Evolutionary conservation across 23 tunicate species (phyloP).

Genomic region (Diplosoma virens): DNA sequence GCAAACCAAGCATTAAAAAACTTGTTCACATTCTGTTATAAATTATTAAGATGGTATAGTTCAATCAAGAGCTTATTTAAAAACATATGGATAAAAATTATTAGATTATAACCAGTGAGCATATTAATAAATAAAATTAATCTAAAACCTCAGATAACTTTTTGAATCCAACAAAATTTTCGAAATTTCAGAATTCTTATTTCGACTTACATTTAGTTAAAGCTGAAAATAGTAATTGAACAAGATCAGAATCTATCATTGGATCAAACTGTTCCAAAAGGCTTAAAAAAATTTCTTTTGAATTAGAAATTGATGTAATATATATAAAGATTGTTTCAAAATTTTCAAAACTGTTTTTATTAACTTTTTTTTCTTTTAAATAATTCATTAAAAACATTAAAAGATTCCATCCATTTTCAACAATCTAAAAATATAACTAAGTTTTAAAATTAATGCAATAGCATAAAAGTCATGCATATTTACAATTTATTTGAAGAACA

Average conservation of each 20-base stretch:
- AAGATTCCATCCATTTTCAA: conserved; percentile 56
- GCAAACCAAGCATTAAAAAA: no score
- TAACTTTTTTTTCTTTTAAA: conserved; percentile 49
- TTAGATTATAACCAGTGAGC: no score
- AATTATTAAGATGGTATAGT: no score
- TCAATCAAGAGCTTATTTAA: no score
- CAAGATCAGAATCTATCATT: conserved; percentile 35
- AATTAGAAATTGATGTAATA: conserved; percentile 30
- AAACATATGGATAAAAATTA: no score
- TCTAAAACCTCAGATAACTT: no score
- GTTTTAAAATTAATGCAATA: neutral
- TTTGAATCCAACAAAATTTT: no score
- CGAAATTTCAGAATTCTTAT: no score
- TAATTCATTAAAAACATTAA: conserved; percentile 26
- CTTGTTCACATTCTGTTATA: no score
- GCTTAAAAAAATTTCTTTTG: conserved; percentile 54
- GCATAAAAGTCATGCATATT: no score
- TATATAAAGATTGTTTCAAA: conserved; percentile 40
- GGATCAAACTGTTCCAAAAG: conserved; percentile 86
- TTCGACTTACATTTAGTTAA: neutral
- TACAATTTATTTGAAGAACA: no score
- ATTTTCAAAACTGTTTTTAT: conserved; percentile 1
- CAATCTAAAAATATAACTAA: conserved; percentile 17
- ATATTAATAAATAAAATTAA: no score
- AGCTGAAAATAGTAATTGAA: conserved; percentile 56